phyloP scores from a whole-genome alignment of 2,113 vertebrate genomes.

The Prunella fulvescens region DNA sequence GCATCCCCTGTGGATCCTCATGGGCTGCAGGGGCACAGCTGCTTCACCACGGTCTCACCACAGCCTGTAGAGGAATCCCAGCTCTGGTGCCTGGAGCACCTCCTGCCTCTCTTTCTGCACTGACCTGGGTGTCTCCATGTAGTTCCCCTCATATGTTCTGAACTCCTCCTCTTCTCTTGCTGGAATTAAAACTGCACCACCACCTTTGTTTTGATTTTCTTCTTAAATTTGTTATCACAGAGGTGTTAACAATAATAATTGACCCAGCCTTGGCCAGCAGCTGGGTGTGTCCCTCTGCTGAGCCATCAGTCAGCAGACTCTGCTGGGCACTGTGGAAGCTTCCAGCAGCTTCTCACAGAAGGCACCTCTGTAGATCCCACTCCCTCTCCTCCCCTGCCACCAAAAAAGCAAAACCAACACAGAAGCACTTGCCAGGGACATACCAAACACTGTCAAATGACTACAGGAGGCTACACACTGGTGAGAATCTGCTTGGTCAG shows the following conservation, averaged over 20 bases:
- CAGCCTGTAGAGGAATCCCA: background rate
- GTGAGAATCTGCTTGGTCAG: background rate
- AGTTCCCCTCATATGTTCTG: background rate
- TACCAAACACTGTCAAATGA: background rate
- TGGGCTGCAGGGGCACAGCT: background rate
- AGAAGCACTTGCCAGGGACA: background rate
- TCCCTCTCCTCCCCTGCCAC: accelerated
- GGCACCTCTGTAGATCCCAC: background rate
- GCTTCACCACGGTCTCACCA: background rate
- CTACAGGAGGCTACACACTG: background rate
- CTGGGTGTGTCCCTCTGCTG: background rate
- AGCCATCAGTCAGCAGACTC: background rate
- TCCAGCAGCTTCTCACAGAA: background rate
- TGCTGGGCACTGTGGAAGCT: background rate
- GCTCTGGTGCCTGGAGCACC: accelerated
- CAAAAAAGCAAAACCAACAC: background rate
- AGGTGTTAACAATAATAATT: no score
- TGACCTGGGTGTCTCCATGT: background rate
- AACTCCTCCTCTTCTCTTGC: background rate
- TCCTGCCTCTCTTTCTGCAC: background rate
- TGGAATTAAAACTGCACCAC: background rate
- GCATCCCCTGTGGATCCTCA: background rate
- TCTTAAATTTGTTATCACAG: background rate
- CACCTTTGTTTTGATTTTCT: background rate
- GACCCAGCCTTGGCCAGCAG: background rate